phyloP scores from a whole-genome alignment of 2,113 vertebrate species.

The Eulemur rufifrons region DNA sequence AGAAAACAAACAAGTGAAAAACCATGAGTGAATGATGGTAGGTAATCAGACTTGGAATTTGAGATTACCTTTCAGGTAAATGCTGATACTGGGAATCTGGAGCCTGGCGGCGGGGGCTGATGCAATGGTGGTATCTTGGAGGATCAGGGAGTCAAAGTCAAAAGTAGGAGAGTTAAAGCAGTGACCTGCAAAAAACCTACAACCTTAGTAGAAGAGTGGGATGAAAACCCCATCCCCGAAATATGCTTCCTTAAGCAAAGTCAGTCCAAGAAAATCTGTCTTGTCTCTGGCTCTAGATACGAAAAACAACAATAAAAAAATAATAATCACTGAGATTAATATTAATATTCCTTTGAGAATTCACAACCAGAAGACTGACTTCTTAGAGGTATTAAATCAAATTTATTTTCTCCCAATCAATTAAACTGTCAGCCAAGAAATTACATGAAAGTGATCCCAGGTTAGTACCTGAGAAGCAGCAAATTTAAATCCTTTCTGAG shows the following conservation, averaged over 20 bases:
- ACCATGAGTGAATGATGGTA: not conserved
- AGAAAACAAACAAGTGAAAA: not conserved
- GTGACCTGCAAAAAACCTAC: not conserved
- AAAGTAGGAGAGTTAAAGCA: not conserved
- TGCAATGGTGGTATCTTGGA: not conserved
- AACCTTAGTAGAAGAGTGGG: not conserved
- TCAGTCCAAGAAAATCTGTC: not conserved
- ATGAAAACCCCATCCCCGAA: not conserved
- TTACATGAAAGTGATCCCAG: constrained; percentile 7
- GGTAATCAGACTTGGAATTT: not conserved
- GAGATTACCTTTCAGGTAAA: not conserved
- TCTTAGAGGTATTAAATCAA: not conserved
- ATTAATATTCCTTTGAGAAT: constrained; percentile 12
- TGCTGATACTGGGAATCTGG: not conserved
- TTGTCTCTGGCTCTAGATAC: not conserved
- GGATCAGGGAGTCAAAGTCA: not conserved
- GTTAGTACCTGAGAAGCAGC: not conserved
- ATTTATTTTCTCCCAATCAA: constrained; percentile 34
- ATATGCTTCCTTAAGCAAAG: not conserved
- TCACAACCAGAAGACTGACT: not conserved
- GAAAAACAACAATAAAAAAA: not conserved
- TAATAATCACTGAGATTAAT: not conserved
- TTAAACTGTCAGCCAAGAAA: not conserved
- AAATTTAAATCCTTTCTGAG: not conserved
- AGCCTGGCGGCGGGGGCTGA: rapidly evolving